These are phyloP conservation scores for Hololepta plana DNA, from an alignment of 2,888 invertebrate species.

Conservation along the genomic window DNA sequence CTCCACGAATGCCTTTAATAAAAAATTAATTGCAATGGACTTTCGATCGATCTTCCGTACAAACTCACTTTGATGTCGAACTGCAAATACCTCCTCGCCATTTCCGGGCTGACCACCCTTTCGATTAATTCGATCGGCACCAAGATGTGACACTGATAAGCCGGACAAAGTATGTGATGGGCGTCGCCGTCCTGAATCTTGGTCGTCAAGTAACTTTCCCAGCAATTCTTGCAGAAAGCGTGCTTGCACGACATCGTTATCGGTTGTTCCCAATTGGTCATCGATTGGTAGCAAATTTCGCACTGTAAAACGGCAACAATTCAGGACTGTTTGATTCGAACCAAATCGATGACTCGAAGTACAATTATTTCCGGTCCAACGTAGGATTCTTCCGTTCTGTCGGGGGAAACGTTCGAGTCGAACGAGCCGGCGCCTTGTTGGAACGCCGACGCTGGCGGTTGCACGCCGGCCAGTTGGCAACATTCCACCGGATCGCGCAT, in stretches of 20 bases:
- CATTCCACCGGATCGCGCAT: constrained; percentile 44
- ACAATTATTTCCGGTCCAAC: constrained; percentile 20
- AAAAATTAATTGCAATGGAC: background rate
- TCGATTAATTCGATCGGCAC: constrained; percentile 49
- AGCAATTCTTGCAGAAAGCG: constrained; percentile 42
- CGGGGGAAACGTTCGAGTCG: constrained; percentile 22
- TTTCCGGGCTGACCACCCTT: constrained; percentile 42
- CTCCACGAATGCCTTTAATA: constrained; percentile 43
- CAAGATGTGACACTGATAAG: constrained; percentile 40
- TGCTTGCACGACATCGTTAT: constrained; percentile 42
- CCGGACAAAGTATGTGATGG: constrained; percentile 46
- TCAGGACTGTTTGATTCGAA: background rate
- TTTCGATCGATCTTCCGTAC: background rate
- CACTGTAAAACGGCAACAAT: constrained; percentile 27
- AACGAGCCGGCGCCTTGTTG: constrained; percentile 23
- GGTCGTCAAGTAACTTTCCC: constrained; percentile 44
- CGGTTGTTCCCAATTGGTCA: constrained; percentile 30
- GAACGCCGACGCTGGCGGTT: constrained; percentile 35
- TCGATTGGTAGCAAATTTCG: constrained; percentile 37
- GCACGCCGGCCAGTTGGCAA: constrained; percentile 46
- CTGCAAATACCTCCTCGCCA: constrained; percentile 44
- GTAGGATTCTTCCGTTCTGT: constrained; percentile 15
- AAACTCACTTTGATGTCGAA: constrained; percentile 45
- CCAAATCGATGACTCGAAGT: constrained; percentile 9
- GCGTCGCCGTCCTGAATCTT: constrained; percentile 48